Evolutionary conservation across 2,888 invertebrate species (phyloP).

Genomic region (Copidosoma aretas): DNA sequence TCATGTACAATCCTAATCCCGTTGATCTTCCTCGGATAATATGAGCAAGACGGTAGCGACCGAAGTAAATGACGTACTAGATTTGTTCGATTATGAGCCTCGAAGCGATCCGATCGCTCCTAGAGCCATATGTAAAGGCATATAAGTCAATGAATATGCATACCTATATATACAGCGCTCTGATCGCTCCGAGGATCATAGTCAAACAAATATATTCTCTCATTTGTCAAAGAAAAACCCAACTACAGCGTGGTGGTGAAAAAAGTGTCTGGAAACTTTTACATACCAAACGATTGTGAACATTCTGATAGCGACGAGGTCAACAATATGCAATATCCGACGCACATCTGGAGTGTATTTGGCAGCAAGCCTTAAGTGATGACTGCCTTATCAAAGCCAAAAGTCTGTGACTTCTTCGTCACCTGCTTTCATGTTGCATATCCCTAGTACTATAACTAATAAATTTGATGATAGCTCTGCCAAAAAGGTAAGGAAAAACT

Average conservation of each 20-base stretch:
- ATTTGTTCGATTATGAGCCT: too few species aligned
- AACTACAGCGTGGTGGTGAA: slow-evolving; percentile 51
- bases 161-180: too few species aligned
- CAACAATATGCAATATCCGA: slow-evolving; percentile 48
- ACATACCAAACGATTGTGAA: slow-evolving; percentile 51
- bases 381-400: slow-evolving; percentile 54
- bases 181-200: too few species aligned
- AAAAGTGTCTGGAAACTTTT: slow-evolving; percentile 52
- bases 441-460: slow-evolving; percentile 47
- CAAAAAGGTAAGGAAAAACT: slow-evolving; percentile 54
- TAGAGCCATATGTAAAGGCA: too few species aligned
- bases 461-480: slow-evolving; percentile 56
- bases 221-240: slow-evolving; percentile 47
- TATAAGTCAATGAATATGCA: too few species aligned
- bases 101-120: too few species aligned
- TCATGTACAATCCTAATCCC: slow-evolving; percentile 61
- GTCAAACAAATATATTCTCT: too few species aligned
- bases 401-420: slow-evolving; percentile 48
- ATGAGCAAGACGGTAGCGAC: slow-evolving; percentile 51
- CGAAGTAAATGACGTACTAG: slow-evolving; percentile 55
- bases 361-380: slow-evolving; percentile 55
- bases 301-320: slow-evolving; percentile 58
- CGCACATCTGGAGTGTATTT: slow-evolving; percentile 55
- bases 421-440: slow-evolving; percentile 42
- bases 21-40: slow-evolving; percentile 18